Percentiles rank a stretch among this genome's conserved stretches.
Conservation (phyloP, 92 coral and sea anemone genomes). For the Parazoanthus darwini region DNA sequence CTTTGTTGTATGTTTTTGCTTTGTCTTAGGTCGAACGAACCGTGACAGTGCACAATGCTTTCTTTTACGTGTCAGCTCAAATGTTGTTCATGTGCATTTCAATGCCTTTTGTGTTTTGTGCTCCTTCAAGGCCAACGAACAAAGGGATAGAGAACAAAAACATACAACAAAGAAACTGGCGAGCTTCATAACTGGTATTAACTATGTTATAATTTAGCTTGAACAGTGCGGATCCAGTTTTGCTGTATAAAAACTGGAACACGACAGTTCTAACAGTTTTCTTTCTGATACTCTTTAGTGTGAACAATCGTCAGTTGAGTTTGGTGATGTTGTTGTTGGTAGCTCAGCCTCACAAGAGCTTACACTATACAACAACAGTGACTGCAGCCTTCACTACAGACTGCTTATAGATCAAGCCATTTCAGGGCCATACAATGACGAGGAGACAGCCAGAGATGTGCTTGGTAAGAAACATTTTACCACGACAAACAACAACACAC, state of each 20-base stretch:
- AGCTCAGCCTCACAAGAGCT: constrained; percentile 75
- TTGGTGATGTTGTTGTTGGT: constrained; percentile 87
- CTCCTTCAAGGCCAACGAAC: too few species aligned
- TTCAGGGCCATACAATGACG: constrained; percentile 78
- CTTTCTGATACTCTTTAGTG: constrained; percentile 54
- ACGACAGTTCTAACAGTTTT: neutral
- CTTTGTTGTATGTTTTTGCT: too few species aligned
- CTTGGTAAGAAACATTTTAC: constrained; percentile 48
- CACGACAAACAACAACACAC: neutral
- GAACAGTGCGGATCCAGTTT: neutral
- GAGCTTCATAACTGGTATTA: too few species aligned
- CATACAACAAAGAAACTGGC: too few species aligned
- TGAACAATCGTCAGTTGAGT: constrained; percentile 64
- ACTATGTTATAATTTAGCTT: neutral
- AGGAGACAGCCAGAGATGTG: constrained; percentile 74
- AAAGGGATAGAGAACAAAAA: too few species aligned
- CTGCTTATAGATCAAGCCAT: constrained; percentile 68
- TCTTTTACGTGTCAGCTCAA: too few species aligned
- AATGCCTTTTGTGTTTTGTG: too few species aligned
- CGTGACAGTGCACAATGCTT: too few species aligned
- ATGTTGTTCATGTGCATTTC: too few species aligned
- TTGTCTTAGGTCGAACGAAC: too few species aligned
- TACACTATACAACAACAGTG: constrained; percentile 85
- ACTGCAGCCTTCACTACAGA: constrained; percentile 88
- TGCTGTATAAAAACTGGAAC: neutral